Percentiles rank a stretch among this genome's conserved stretches.
Conservation (phyloP, 2,113 vertebrate species). For the Erythrocercus mccallii region DNA sequence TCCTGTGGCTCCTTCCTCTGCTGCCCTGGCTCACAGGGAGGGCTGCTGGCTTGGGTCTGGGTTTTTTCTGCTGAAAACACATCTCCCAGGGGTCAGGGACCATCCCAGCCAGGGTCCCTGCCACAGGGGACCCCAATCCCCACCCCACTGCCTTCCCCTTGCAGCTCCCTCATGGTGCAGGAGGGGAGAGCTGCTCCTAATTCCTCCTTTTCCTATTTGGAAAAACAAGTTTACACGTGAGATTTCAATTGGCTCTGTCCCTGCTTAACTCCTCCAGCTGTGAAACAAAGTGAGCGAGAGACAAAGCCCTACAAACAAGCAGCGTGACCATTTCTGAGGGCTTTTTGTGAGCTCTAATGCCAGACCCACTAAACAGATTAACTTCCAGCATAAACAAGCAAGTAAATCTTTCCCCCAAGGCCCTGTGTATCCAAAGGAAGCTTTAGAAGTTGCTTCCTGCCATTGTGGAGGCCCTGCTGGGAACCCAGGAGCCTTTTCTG, state of each 20-base stretch:
- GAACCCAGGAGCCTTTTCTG: constrained; percentile 36
- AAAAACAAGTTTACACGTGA: constrained; percentile 35
- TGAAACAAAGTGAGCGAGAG: constrained; percentile 35
- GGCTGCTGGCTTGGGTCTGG: background rate
- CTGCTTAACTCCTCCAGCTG: constrained; percentile 43
- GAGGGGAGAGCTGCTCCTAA: background rate
- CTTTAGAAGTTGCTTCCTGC: constrained; percentile 61
- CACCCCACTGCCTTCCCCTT: background rate
- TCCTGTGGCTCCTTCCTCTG: background rate
- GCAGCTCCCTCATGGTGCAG: background rate
- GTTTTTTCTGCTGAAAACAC: background rate
- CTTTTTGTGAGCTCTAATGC: constrained; percentile 38
- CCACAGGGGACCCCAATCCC: background rate
- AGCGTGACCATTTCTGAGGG: constrained; percentile 10
- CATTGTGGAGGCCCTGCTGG: constrained; percentile 59
- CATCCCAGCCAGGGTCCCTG: background rate
- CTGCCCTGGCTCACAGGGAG: background rate
- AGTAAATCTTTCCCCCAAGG: constrained; percentile 58
- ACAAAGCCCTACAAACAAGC: constrained; percentile 43
- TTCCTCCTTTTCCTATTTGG: background rate
- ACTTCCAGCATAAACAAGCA: constrained; percentile 58
- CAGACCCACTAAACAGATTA: constrained; percentile 63
- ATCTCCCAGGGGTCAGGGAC: background rate
- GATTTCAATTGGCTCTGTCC: background rate
- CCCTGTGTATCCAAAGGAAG: constrained; percentile 36